Evolutionary conservation across 2,797 vertebrate genomes (phyloP).

Genomic region (Anniella stebbinsi): DNA sequence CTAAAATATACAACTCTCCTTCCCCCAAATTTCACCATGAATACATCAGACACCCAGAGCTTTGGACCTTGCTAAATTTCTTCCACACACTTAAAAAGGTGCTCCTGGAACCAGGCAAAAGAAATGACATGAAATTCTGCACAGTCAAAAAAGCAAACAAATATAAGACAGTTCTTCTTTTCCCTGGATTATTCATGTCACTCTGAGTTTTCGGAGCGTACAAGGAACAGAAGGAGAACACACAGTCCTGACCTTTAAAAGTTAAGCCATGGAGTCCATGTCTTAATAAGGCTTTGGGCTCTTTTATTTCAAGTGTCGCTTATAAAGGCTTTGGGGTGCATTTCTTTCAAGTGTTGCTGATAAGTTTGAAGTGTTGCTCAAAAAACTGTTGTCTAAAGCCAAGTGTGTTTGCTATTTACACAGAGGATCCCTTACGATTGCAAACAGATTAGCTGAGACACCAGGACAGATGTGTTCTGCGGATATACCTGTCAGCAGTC

Average conservation of each 20-base stretch:
- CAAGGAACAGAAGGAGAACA: constrained; percentile 34
- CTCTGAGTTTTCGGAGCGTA: constrained; percentile 31
- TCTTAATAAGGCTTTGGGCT: constrained; percentile 65
- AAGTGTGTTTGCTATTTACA: neutral
- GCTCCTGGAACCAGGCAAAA: neutral
- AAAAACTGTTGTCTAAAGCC: neutral
- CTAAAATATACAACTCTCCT: neutral
- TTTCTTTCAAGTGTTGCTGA: neutral
- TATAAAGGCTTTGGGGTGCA: constrained; percentile 52
- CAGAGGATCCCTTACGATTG: neutral
- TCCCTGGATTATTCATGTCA: neutral
- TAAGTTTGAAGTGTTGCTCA: constrained; percentile 42
- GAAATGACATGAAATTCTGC: neutral
- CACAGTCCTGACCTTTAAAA: constrained; percentile 40
- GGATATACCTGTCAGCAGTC: no score
- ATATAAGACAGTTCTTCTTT: neutral
- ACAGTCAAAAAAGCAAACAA: neutral
- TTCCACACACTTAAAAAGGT: neutral
- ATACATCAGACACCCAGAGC: neutral
- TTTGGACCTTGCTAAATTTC: neutral
- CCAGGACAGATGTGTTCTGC: neutral
- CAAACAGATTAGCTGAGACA: neutral
- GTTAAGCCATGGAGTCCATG: constrained; percentile 7
- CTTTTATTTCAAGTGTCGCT: neutral
- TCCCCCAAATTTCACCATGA: neutral